Evolutionary conservation across 2,888 invertebrate genomes (phyloP).

Genomic region (Nesidiocoris tenuis): DNA sequence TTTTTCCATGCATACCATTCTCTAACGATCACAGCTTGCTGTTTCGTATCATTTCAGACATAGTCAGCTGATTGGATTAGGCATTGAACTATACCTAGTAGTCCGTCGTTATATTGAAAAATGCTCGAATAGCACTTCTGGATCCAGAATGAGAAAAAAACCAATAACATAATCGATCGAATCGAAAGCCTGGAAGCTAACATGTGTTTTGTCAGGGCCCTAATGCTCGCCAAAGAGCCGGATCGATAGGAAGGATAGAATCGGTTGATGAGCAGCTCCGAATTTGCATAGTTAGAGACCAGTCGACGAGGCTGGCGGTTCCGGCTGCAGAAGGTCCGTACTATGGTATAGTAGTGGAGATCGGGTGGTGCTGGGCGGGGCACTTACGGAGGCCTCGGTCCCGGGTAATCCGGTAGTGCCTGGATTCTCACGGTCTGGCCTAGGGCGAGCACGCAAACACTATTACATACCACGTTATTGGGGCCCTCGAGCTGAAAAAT

Average conservation of each 20-base stretch:
- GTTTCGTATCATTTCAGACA: too few species aligned
- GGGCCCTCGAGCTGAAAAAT: slow-evolving; percentile 32
- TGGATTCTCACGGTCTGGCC: slow-evolving; percentile 42
- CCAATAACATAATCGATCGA: not conserved
- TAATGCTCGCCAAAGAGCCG: not conserved
- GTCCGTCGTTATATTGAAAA: too few species aligned
- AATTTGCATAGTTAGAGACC: slow-evolving; percentile 29
- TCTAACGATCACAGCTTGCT: too few species aligned
- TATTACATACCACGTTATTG: slow-evolving; percentile 33
- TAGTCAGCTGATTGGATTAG: too few species aligned
- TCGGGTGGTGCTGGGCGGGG: slow-evolving; percentile 1
- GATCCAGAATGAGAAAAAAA: too few species aligned
- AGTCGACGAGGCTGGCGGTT: slow-evolving; percentile 7
- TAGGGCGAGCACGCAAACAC: slow-evolving; percentile 42
- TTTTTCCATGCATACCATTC: too few species aligned
- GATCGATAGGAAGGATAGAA: not conserved
- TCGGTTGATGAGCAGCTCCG: slow-evolving; percentile 26
- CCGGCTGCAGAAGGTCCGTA: not conserved
- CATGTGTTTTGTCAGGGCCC: not conserved
- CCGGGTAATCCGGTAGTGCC: slow-evolving; percentile 41
- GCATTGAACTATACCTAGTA: too few species aligned
- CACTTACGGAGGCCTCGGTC: slow-evolving; percentile 1
- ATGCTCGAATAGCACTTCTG: too few species aligned
- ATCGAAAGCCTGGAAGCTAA: not conserved
- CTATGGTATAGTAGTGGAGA: not conserved